Base-by-base conservation (phyloP, 92 coral and sea anemone species). In the Nematostella vectensis region DNA sequence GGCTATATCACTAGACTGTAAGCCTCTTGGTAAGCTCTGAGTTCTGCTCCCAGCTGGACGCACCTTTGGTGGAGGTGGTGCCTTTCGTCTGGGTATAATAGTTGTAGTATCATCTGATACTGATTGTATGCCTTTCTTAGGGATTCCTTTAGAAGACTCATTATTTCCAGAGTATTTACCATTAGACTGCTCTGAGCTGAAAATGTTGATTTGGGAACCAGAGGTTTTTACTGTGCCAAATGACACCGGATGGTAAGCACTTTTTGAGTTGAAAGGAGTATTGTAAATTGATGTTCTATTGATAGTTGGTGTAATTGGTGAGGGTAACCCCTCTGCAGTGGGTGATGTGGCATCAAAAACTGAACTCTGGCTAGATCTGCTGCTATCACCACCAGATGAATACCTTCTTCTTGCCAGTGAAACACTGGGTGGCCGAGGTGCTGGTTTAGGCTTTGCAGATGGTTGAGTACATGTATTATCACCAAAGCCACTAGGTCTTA, bases 51-150 rank as follows among this genome's bases (percentile, higher is more conserved):
- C 6, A 33, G 51, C 4, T 4, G 51, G 18, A 17, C 4, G 4
- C 47, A 33, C 55, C 31, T 55, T 65, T 22, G 72, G 72, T 11
- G 72, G 72, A 39, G 62, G 71, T 0, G 71, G 80, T 1, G 80
- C 80, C 31, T 57, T 54, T 17, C 85, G 66, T 51, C 67, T 83
- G 11, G 83, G 76, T 39, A 65, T 50, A 11, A 66, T 51, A 2
- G 88, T 66, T 0, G 22, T 9, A 6, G 30, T 28, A 29, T 42
- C 65, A n/a, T n/a, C 29, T 2, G 28, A 17, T 2, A 27, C 9
- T 8, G 60, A 16, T 39, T n/a, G 52, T 39, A 19, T 1, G 1
- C 57, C 12, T 9, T 22, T 45, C 21, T 22, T 22, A 1, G 72
- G 63, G 11, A 66, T 48, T 4, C 54, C 47, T 12, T 62, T 62